Evolutionary conservation across 2,888 invertebrate genomes (phyloP).

Genomic region (Actias luna): DNA sequence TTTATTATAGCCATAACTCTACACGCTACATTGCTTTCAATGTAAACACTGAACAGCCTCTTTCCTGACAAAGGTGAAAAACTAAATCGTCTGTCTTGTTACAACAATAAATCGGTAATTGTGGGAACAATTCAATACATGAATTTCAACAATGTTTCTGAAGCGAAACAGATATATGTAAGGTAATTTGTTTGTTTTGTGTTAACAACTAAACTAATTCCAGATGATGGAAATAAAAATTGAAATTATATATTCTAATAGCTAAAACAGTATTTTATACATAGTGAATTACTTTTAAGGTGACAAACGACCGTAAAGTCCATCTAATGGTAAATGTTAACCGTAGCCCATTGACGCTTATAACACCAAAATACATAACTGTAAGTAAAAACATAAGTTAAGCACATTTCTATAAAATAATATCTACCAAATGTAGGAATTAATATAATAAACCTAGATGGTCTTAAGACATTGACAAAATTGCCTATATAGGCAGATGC

Average conservation of each 20-base stretch:
- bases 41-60: constrained; percentile 14
- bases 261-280: too few relatives aligned
- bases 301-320: too few relatives aligned
- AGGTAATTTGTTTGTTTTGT: background rate
- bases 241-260: background rate
- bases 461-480: too few relatives aligned
- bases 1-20: constrained; percentile 19
- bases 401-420: too few relatives aligned
- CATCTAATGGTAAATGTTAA: too few relatives aligned
- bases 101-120: constrained; percentile 8
- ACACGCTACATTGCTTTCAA: constrained; percentile 10
- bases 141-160: background rate
- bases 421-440: too few relatives aligned
- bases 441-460: too few relatives aligned
- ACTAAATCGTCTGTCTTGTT: constrained; percentile 11
- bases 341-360: too few relatives aligned
- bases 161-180: background rate
- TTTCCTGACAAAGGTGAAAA: constrained; percentile 33
- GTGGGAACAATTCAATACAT: constrained; percentile 1
- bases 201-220: background rate
- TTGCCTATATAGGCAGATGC: too few relatives aligned
- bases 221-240: background rate
- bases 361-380: too few relatives aligned
- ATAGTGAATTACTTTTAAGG: too few relatives aligned
- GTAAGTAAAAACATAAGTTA: too few relatives aligned